Percentiles rank a stretch among this genome's conserved stretches.
Conservation (phyloP, 2,797 vertebrate genomes). For the Spea hammondii region DNA sequence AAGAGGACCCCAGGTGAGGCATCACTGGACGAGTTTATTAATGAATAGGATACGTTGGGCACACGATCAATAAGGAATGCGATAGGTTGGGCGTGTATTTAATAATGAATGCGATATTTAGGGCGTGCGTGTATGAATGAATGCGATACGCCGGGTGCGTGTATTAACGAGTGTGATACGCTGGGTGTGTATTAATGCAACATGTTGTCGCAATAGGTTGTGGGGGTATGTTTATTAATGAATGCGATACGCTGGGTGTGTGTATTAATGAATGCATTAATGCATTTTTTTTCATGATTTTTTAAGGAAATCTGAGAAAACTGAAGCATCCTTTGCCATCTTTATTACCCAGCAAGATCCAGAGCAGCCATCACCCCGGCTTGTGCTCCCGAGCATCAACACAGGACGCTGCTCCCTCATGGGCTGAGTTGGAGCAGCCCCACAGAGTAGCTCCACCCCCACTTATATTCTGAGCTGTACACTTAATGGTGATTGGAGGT, state of each 20-base stretch:
- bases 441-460: too few species aligned
- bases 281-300: constrained; percentile 2
- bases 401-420: constrained; percentile 46
- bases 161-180: not conserved
- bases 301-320: not conserved
- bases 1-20: not conserved
- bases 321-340: constrained; percentile 48
- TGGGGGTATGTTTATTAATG: not conserved
- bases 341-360: constrained; percentile 75
- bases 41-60: not conserved
- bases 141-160: not conserved
- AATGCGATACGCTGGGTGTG: not conserved
- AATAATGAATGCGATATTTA: not conserved
- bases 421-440: not conserved
- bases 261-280: not conserved
- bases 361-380: constrained; percentile 54
- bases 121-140: not conserved
- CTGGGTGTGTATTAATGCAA: not conserved
- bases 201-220: not conserved
- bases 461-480: too few species aligned
- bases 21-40: not conserved
- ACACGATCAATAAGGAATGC: constrained; percentile 18
- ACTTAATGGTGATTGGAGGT: too few species aligned
- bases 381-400: constrained; percentile 59
- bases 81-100: not conserved